A percentile compares a stretch with the other conserved stretches of the same genome.
These are phyloP conservation scores for Sinocyclocheilus grahami DNA, from an alignment of 2,113 vertebrate species.

Conservation along the genomic window DNA sequence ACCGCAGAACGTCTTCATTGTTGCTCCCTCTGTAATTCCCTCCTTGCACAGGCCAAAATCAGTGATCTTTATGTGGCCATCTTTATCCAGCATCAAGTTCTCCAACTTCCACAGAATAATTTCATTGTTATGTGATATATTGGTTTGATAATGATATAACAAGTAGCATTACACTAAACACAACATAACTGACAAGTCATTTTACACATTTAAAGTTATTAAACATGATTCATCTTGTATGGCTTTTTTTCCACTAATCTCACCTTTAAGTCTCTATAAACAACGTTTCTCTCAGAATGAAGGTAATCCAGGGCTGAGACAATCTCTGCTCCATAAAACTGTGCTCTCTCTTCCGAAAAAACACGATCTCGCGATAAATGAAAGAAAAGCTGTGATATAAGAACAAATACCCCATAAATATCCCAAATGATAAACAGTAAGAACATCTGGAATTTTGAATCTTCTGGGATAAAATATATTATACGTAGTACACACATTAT, in stretches of 20 bases:
- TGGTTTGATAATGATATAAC: constrained; percentile 62
- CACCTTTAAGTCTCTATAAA: constrained; percentile 97
- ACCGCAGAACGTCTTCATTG: constrained; percentile 95
- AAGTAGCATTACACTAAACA: neutral
- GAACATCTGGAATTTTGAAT: neutral
- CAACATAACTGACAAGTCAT: neutral
- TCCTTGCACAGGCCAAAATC: constrained; percentile 95
- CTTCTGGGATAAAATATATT: constrained; percentile 25
- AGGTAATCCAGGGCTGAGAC: constrained; percentile 79
- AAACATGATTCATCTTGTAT: neutral
- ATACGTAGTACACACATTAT: neutral
- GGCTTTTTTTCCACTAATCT: neutral
- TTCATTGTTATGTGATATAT: constrained; percentile 82
- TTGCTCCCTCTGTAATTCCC: constrained; percentile 89
- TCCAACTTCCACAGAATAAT: constrained; percentile 54
- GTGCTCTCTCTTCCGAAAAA: constrained; percentile 93
- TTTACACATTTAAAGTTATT: neutral
- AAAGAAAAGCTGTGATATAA: constrained; percentile 85
- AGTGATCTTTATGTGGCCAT: constrained; percentile 87
- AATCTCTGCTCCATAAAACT: constrained; percentile 95
- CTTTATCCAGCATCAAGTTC: constrained; percentile 22
- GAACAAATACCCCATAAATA: constrained; percentile 3
- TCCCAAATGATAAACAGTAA: neutral
- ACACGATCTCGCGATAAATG: constrained; percentile 93
- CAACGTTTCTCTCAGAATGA: constrained; percentile 89